Evolutionary conservation across 2,888 invertebrate genomes (phyloP), one percentile per base, ranked within the genome.

Genomic region (Macaria notata): DNA sequence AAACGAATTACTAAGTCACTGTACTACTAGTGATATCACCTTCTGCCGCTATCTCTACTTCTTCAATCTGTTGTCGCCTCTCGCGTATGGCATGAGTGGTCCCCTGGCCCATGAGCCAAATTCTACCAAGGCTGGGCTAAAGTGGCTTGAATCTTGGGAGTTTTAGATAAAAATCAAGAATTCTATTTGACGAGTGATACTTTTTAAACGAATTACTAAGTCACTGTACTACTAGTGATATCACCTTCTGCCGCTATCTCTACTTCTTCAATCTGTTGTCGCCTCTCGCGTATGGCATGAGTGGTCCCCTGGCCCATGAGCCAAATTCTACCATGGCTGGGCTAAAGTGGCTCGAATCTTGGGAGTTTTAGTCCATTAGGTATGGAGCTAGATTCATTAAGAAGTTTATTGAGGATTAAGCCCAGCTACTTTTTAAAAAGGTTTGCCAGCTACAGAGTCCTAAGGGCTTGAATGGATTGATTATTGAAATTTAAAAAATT

Each of bases 111-210:
- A 92, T 69, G 96, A 97, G 75, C 91, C 94, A 0, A 96, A 96
- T 76, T 97, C 97, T 56, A 95, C 96, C n/a, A 96, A 98, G 96
- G 88, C 95, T 74, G 94, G 95, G 7, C 86, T 98, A 3, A 96
- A 95, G 73, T 98, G 98, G 98, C 88, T 98, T 67, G 96, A 97
- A 9, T 94, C 96, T 8, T 98, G 98, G 98, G 98, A 98, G 82
- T 98, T 98, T 91, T 96, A n/a, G 89, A 42, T 3, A 29, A 33
- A 6, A 33, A 33, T 33, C 36, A 36, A 36, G 4, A 36, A 4
- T 36, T 5, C 4, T 5, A 36, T 36, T 36, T 36, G 36, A 36
- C 36, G n/a, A 36, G 36, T 36, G 4, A 36, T 36, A 36, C 4
- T n/a, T n/a, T 19, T 19, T 19, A 19, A 19, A 19, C 19, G 19